These are phyloP conservation scores for Myripristis murdjan DNA, from an alignment of 2,797 vertebrate species.

Conservation along the genomic window DNA sequence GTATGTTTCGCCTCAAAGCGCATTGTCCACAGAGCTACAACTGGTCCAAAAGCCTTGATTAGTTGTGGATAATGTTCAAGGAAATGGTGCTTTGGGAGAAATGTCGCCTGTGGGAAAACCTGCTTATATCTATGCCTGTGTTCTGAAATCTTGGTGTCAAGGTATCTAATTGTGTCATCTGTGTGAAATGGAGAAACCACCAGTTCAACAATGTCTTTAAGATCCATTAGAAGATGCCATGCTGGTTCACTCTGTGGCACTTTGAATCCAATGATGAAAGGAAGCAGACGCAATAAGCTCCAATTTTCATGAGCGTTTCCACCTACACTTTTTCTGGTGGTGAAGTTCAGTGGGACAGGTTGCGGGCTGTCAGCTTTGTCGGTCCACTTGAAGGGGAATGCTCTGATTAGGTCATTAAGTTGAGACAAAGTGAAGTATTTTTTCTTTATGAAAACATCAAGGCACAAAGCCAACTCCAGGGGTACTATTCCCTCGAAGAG, in stretches of 20 bases:
- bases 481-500: slow-evolving; percentile 49
- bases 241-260: slow-evolving; percentile 31
- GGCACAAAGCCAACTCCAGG: slow-evolving; percentile 40
- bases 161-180: slow-evolving; percentile 9
- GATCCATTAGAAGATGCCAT: slow-evolving; percentile 24
- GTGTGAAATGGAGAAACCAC: slow-evolving; percentile 13
- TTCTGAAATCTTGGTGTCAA: slow-evolving; percentile 23
- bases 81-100: too few species aligned
- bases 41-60: too few species aligned
- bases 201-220: slow-evolving; percentile 18
- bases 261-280: slow-evolving; percentile 34
- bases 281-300: slow-evolving; percentile 28
- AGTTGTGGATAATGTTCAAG: slow-evolving; percentile 26
- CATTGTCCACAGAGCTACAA: too few species aligned
- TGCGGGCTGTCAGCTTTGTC: slow-evolving; percentile 31
- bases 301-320: too few species aligned
- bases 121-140: slow-evolving; percentile 15
- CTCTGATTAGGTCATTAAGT: slow-evolving; percentile 24
- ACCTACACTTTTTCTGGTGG: slow-evolving; percentile 21
- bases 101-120: slow-evolving; percentile 11
- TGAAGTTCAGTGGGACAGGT: slow-evolving; percentile 29
- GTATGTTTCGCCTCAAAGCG: too few species aligned
- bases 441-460: slow-evolving; percentile 26
- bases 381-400: slow-evolving; percentile 32
- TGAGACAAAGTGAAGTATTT: slow-evolving; percentile 25